Conservation (phyloP, 1,140 invertebrate genomes). For the Megalopta genalis region DNA sequence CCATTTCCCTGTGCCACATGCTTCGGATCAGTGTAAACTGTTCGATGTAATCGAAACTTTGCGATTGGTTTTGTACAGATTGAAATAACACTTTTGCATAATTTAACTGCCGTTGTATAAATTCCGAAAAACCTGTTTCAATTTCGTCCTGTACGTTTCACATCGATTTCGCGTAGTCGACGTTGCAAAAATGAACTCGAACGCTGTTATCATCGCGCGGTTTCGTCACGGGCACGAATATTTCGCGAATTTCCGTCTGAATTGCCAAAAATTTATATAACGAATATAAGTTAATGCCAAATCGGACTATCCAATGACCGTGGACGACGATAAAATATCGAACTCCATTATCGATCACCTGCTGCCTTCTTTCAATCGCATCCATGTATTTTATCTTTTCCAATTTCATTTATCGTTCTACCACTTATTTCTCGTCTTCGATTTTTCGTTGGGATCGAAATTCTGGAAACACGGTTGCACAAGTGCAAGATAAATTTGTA, state of each 20-base stretch:
- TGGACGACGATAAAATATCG: slow-evolving; percentile 23
- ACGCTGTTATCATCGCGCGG: slow-evolving; percentile 14
- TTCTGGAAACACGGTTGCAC: not conserved
- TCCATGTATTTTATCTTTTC: not conserved
- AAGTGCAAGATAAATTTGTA: not conserved
- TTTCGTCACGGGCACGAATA: slow-evolving; percentile 1
- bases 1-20: not conserved
- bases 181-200: not conserved
- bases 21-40: not conserved
- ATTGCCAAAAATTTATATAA: slow-evolving; percentile 52
- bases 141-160: not conserved
- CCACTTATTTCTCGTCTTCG: too few relatives aligned
- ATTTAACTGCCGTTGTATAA: not conserved
- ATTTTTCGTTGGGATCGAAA: not conserved
- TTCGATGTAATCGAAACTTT: not conserved
- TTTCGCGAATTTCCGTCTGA: slow-evolving; percentile 33
- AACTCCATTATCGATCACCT: slow-evolving; percentile 30
- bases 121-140: not conserved
- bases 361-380: not conserved
- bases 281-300: slow-evolving; percentile 31
- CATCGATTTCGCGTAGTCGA: not conserved
- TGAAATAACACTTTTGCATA: not conserved
- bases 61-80: not conserved
- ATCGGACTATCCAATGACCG: slow-evolving; percentile 16
- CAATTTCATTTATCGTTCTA: not conserved